These are phyloP conservation scores for Grammomys surdaster DNA, from an alignment of 2,113 vertebrate genomes.

Conservation along the genomic window DNA sequence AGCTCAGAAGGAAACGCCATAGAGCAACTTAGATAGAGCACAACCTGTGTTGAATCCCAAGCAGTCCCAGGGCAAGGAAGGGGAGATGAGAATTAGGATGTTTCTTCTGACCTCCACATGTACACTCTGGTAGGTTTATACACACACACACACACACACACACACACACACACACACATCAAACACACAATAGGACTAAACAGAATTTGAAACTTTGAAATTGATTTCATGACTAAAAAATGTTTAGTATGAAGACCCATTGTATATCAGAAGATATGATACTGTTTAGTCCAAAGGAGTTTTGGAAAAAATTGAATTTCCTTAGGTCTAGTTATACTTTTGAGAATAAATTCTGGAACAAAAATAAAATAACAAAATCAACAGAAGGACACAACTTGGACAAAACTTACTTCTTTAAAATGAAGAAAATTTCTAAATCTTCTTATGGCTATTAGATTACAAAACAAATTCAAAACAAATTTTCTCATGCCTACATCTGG, in stretches of 20 bases:
- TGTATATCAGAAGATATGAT: neutral
- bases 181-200: too few species aligned
- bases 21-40: too few species aligned
- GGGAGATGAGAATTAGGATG: neutral
- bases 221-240: neutral
- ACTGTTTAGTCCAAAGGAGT: neutral
- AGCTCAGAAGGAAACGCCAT: neutral
- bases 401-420: constrained; percentile 45
- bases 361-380: neutral
- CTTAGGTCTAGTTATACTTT: neutral
- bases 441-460: constrained; percentile 39
- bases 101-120: neutral
- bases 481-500: neutral
- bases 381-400: neutral
- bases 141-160: neutral
- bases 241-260: neutral
- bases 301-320: neutral
- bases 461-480: too few species aligned
- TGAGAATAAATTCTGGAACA: neutral
- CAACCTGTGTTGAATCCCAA: too few species aligned
- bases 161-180: neutral
- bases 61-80: neutral
- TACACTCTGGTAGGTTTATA: too few species aligned
- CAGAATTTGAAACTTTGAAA: neutral
- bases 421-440: neutral